A percentile compares a stretch with the other conserved stretches of the same genome.
phyloP scores from a whole-genome alignment of 2,797 vertebrate genomes.

The Paguma larvata region DNA sequence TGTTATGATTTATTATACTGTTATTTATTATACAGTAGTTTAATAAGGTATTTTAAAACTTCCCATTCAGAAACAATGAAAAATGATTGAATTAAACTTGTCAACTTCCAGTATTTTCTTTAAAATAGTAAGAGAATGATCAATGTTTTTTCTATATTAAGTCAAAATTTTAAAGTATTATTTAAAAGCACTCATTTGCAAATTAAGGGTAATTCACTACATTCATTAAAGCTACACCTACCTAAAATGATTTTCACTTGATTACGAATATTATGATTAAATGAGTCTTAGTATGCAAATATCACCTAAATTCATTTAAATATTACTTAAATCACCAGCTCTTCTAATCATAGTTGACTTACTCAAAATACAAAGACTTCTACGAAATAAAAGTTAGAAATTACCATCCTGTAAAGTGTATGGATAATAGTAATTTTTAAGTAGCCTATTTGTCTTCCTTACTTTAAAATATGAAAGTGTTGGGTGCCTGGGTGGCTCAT shows the following conservation, averaged over 20 bases:
- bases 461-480: background rate
- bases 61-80: background rate
- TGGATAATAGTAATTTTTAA: slow-evolving; percentile 44
- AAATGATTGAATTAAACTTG: background rate
- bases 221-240: slow-evolving; percentile 69
- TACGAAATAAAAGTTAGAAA: slow-evolving; percentile 14
- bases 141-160: slow-evolving; percentile 47
- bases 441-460: background rate
- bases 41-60: background rate
- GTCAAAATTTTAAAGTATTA: slow-evolving; percentile 71
- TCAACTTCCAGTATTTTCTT: slow-evolving; percentile 44
- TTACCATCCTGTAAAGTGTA: background rate
- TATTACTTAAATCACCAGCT: slow-evolving; percentile 63
- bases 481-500: no score
- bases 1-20: background rate
- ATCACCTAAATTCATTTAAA: slow-evolving; percentile 74
- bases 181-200: slow-evolving; percentile 76
- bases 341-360: slow-evolving; percentile 62
- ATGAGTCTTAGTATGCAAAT: slow-evolving; percentile 77
- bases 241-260: slow-evolving; percentile 76
- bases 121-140: slow-evolving; percentile 24
- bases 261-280: slow-evolving; percentile 80
- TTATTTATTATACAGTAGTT: background rate
- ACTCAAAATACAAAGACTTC: slow-evolving; percentile 69
- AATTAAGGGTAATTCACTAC: slow-evolving; percentile 78